These are phyloP conservation scores for Xylocopa sonorina DNA, from an alignment of 1,140 invertebrate genomes.

Conservation along the genomic window DNA sequence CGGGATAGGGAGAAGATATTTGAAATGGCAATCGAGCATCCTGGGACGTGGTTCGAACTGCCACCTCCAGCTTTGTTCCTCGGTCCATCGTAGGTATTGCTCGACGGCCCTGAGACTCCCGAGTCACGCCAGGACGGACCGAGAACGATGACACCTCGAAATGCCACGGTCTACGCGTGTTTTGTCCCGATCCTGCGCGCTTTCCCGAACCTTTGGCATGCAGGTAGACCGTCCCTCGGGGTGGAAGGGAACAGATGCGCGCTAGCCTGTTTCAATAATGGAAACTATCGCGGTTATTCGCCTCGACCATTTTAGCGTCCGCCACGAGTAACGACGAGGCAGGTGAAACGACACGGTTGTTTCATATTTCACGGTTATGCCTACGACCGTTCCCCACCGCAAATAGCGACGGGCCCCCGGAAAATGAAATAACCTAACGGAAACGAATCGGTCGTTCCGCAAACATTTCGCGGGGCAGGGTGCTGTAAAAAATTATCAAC, in stretches of 20 bases:
- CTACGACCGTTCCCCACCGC: not conserved
- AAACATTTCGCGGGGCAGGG: not conserved
- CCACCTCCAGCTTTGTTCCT: conserved; percentile 24
- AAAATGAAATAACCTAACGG: not conserved
- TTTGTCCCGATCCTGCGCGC: conserved; percentile 25
- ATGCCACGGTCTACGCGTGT: conserved; percentile 14
- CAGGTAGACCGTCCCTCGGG: conserved; percentile 8
- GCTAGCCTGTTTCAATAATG: conserved; percentile 38
- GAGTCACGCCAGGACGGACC: conserved; percentile 27
- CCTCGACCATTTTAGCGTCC: conserved; percentile 9
- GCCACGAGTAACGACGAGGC: not conserved
- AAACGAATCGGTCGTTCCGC: not conserved
- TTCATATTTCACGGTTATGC: conserved; percentile 8
- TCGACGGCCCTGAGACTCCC: conserved; percentile 19
- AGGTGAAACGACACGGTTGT: conserved; percentile 5
- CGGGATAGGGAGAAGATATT: conserved; percentile 58
- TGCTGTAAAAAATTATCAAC: not conserved
- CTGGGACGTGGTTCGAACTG: conserved; percentile 43
- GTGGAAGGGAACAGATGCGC: conserved; percentile 19
- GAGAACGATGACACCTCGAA: conserved; percentile 36
- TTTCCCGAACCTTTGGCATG: conserved; percentile 21
- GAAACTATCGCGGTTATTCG: conserved; percentile 40
- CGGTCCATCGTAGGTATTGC: not conserved
- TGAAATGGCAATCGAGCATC: conserved; percentile 68
- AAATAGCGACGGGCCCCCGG: not conserved